phyloP scores from a whole-genome alignment of 2,888 invertebrate species.

The Archips xylosteana region DNA sequence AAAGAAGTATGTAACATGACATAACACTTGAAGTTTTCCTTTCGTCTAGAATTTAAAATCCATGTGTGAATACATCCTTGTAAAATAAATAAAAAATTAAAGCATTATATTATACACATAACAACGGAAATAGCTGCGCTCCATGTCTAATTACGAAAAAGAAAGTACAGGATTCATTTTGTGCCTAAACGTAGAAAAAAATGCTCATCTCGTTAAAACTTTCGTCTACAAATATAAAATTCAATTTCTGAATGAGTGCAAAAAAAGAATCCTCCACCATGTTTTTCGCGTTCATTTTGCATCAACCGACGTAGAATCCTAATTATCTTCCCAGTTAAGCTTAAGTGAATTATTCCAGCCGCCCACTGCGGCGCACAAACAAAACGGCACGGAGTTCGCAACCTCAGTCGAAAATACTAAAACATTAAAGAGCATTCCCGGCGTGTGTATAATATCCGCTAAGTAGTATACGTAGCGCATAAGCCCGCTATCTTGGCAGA shows the following conservation, averaged over 20 bases:
- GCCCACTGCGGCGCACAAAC: constrained; percentile 83
- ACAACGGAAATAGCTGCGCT: constrained; percentile 12
- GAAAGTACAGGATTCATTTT: constrained; percentile 65
- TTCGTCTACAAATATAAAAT: constrained; percentile 82
- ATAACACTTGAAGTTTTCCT: neutral
- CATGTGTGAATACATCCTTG: too few species aligned
- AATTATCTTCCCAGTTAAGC: constrained; percentile 86
- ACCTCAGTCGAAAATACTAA: constrained; percentile 85
- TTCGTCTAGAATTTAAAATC: too few species aligned
- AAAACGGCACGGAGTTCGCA: constrained; percentile 82
- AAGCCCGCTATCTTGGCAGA: constrained; percentile 80
- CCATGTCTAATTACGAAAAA: constrained; percentile 63
- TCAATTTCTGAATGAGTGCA: constrained; percentile 83
- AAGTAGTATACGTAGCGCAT: constrained; percentile 76
- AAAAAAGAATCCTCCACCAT: constrained; percentile 77
- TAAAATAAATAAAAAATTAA: neutral
- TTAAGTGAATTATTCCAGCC: constrained; percentile 84
- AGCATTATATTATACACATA: constrained; percentile 1
- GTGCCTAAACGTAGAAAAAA: constrained; percentile 69
- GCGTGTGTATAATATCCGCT: constrained; percentile 81
- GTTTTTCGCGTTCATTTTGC: constrained; percentile 84
- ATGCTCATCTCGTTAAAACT: constrained; percentile 80
- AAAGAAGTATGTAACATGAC: neutral
- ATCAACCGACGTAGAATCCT: constrained; percentile 84
- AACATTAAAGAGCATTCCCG: constrained; percentile 82